Percentiles rank a stretch among this genome's conserved stretches.
Evolutionary conservation across 2,113 vertebrate genomes (phyloP).

Genomic region (Myrmecophaga tridactyla): DNA sequence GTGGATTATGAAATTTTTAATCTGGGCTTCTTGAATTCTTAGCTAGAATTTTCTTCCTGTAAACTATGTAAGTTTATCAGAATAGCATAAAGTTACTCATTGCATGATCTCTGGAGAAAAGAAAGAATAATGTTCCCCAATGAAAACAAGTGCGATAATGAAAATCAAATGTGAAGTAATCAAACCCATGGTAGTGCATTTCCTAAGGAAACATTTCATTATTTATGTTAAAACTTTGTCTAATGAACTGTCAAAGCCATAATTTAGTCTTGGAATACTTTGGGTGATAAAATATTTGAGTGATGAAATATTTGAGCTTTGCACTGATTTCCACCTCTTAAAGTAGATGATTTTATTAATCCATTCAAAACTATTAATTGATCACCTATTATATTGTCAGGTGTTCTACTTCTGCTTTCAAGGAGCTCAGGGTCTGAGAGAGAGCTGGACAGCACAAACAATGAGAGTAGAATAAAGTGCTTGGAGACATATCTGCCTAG

Average conservation of each 20-base stretch:
- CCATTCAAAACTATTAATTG: background rate
- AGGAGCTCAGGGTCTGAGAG: background rate
- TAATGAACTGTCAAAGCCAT: slow-evolving; percentile 20
- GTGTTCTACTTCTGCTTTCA: background rate
- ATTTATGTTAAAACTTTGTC: slow-evolving; percentile 13
- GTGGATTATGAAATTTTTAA: slow-evolving; percentile 29
- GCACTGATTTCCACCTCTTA: background rate
- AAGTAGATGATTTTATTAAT: background rate
- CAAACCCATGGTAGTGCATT: background rate
- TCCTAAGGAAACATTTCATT: slow-evolving; percentile 46
- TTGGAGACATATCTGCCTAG: background rate
- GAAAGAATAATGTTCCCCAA: slow-evolving; percentile 1
- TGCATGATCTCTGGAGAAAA: slow-evolving; percentile 5
- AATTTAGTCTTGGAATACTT: background rate
- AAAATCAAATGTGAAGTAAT: slow-evolving; percentile 33
- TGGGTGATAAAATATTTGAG: slow-evolving; percentile 2
- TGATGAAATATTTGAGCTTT: slow-evolving; percentile 40
- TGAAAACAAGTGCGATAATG: slow-evolving; percentile 39
- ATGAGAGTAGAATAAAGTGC: background rate
- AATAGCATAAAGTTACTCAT: background rate
- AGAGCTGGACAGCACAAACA: background rate
- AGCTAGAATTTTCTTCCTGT: background rate
- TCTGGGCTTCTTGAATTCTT: slow-evolving; percentile 36
- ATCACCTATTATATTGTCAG: background rate
- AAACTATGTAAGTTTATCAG: slow-evolving; percentile 40